phyloP scores from a whole-genome alignment of 2,888 invertebrate species.

The Orthonevra nobilis region DNA sequence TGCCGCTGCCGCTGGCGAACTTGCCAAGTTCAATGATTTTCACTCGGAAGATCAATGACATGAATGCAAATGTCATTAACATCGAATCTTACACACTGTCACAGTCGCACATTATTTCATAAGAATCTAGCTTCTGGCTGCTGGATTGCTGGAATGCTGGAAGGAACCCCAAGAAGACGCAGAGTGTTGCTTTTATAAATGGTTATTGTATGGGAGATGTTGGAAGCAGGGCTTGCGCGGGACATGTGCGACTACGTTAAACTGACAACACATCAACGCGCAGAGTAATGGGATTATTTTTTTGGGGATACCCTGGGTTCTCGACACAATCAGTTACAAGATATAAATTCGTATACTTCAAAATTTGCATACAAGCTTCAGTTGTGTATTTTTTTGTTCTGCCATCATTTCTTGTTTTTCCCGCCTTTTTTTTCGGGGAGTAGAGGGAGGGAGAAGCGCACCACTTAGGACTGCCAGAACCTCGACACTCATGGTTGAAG shows the following conservation, averaged over 20 bases:
- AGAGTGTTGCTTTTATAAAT: not conserved
- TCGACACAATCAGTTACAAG: conserved; percentile 13
- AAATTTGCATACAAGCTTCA: conserved; percentile 20
- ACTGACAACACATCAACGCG: conserved; percentile 37
- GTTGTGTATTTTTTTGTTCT: not conserved
- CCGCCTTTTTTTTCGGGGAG: too few relatives aligned
- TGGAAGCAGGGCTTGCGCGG: not conserved
- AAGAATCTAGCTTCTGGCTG: conserved; percentile 33
- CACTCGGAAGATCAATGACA: conserved; percentile 38
- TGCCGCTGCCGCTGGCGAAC: too few relatives aligned
- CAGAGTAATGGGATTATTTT: conserved; percentile 26
- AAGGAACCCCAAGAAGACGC: conserved; percentile 3
- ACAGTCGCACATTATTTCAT: conserved; percentile 36
- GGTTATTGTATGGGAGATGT: too few relatives aligned
- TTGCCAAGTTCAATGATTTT: conserved; percentile 54
- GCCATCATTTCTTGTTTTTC: not conserved
- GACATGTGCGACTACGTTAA: not conserved
- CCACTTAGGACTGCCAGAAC: not conserved
- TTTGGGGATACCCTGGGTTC: conserved; percentile 16
- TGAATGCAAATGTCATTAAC: conserved; percentile 37
- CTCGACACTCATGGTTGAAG: conserved; percentile 19
- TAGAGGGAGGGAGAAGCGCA: not conserved
- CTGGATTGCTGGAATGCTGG: too few relatives aligned
- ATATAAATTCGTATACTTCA: conserved; percentile 4
- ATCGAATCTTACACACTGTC: conserved; percentile 18